Percentiles rank a stretch among this genome's conserved stretches.
Conservation (phyloP, 2,888 invertebrate species). For the Bellardia bayeri region DNA sequence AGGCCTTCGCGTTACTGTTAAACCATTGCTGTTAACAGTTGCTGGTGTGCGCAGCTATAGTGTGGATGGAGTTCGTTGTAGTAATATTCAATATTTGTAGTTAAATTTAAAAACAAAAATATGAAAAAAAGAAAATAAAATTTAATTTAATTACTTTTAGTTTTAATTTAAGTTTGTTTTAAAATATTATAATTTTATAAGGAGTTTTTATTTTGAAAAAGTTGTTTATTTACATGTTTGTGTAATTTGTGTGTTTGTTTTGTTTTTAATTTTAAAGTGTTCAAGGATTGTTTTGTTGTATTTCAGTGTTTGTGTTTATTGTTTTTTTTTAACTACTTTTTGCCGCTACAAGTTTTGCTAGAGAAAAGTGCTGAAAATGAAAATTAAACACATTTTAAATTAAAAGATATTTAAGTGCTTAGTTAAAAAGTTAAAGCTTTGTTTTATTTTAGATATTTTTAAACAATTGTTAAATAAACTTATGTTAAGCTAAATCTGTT, state of each 20-base stretch:
- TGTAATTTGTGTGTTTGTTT: neutral
- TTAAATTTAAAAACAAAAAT: conserved; percentile 6
- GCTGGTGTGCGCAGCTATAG: conserved; percentile 75
- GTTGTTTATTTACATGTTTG: conserved; percentile 18
- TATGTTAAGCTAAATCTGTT: neutral
- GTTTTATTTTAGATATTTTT: neutral
- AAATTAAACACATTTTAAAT: neutral
- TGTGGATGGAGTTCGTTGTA: conserved; percentile 62
- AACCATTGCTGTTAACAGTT: conserved; percentile 72
- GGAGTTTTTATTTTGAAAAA: neutral
- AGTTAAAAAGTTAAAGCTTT: neutral
- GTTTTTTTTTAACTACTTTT: conserved; percentile 43
- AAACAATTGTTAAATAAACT: neutral
- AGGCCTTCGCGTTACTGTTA: conserved; percentile 80
- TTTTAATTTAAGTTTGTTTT: conserved; percentile 6
- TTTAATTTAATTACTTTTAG: neutral
- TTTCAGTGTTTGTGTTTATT: neutral
- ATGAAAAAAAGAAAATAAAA: conserved; percentile 2
- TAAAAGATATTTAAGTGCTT: conserved; percentile 18
- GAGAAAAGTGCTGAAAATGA: conserved; percentile 47
- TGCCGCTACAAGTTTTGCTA: conserved; percentile 29
- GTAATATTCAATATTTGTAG: conserved; percentile 28
- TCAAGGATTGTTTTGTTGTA: conserved; percentile 30
- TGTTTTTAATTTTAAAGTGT: conserved; percentile 3
- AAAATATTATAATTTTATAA: neutral